Conservation (phyloP, 2,113 vertebrate species). For the Sarotherodon lohbergeri region DNA sequence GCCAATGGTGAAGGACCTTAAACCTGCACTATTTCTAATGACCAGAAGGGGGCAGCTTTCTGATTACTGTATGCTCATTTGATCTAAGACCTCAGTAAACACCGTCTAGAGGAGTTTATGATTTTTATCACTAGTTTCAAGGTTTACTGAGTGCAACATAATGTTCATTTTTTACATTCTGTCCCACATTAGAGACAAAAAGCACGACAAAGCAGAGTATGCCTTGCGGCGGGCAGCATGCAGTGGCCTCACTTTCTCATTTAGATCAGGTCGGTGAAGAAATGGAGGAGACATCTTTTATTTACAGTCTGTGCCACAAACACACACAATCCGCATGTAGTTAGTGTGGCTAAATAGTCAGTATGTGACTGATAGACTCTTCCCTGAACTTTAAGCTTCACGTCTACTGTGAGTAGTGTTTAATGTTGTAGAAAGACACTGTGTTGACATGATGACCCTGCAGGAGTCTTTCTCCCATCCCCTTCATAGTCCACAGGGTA, state of each 20-base stretch:
- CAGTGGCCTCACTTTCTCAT: background rate
- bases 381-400: background rate
- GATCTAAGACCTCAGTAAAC: background rate
- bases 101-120: background rate
- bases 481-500: background rate
- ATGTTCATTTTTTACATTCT: background rate
- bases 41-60: background rate
- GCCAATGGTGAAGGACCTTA: background rate
- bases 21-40: background rate
- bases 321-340: background rate
- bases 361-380: background rate
- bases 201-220: background rate
- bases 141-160: background rate
- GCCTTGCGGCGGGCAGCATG: background rate
- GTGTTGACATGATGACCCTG: slow-evolving; percentile 4
- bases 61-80: background rate
- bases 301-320: background rate
- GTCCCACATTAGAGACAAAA: background rate
- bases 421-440: background rate
- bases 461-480: background rate
- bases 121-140: background rate
- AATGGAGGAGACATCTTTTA: background rate
- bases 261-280: background rate
- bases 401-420: background rate
- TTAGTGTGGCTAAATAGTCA: background rate